Evolutionary conservation across 2,888 invertebrate species (phyloP).

Genomic region (Halocaridina rubra): DNA sequence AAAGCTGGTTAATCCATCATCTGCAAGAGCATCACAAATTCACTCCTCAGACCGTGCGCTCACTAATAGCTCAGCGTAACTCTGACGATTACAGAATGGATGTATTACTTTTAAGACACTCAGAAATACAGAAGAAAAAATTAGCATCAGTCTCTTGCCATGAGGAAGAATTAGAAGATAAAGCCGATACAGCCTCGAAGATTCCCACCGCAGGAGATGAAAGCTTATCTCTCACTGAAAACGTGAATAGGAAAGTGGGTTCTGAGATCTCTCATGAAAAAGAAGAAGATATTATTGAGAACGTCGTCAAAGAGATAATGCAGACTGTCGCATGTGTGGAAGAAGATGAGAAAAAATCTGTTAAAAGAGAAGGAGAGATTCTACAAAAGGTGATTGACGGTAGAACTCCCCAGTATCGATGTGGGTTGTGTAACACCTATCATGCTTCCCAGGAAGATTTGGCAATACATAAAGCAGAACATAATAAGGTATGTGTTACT

Average conservation of each 20-base stretch:
- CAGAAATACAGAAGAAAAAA: neutral
- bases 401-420: constrained; percentile 24
- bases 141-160: no score
- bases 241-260: no score
- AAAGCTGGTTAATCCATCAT: constrained; percentile 43
- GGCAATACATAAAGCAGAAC: constrained; percentile 36
- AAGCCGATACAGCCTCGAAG: no score
- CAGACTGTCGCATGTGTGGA: constrained; percentile 16
- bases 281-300: neutral
- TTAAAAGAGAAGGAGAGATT: constrained; percentile 4
- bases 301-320: neutral
- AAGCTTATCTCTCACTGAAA: no score
- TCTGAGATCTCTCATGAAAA: neutral
- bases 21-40: neutral
- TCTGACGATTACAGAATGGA: constrained; percentile 25
- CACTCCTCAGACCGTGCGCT: neutral
- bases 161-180: no score
- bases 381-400: constrained; percentile 8
- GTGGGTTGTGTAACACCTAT: constrained; percentile 42
- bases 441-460: constrained; percentile 16
- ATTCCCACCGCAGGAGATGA: no score
- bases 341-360: constrained; percentile 15
- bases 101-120: constrained; percentile 16
- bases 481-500: constrained; percentile 22
- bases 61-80: neutral